Evolutionary conservation across 2,888 invertebrate species (phyloP), one percentile per base, ranked within the genome.

Genomic region (Teinopalpus imperialis): DNA sequence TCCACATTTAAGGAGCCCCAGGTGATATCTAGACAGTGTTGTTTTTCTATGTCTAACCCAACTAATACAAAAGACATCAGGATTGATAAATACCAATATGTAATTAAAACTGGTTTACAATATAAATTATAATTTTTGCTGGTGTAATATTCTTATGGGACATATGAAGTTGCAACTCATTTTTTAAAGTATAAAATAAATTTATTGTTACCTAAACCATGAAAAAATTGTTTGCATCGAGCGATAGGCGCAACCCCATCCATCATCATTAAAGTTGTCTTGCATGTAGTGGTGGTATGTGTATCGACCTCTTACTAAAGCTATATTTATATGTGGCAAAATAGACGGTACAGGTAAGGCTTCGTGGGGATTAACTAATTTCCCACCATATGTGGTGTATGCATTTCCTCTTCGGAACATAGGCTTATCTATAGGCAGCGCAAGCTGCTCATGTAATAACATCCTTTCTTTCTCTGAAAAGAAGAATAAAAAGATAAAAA

Each of bases 181-280:
- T n/a, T 7, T 13, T 13, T 7, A 29, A 13, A 12, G 16, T 14
- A 8, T 16, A 24, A 31, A 31, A 31, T 26, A 27, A 8, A 1
- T n/a, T 8, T 23, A 16, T 3, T 10, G n/a, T 20, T 74, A 91
- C 91, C 92, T 91, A 71, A 96, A 98, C 99, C 99, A 99, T 0
- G 98, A 98, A 54, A 96, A 93, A 52, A 99, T 91, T 0, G 99
- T 98, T 86, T 99, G 99, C 65, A 99, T 90, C 0, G 98, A 98
- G 49, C 99, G 92, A 73, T 99, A 99, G 0, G 99, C 99, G 87
- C 99, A 99, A 2, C 99, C 99, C 99, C 99, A 99, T n/a, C 98
- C 98, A 74, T 95, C 94, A 67, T 99, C 99, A 76, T 98, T 95
- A 72, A 97, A 93, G 56, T 92, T 91, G 67, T 98, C 95, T 77